Evolutionary conservation across 2,888 invertebrate species (phyloP).

Genomic region (Eupithecia dodoneata): DNA sequence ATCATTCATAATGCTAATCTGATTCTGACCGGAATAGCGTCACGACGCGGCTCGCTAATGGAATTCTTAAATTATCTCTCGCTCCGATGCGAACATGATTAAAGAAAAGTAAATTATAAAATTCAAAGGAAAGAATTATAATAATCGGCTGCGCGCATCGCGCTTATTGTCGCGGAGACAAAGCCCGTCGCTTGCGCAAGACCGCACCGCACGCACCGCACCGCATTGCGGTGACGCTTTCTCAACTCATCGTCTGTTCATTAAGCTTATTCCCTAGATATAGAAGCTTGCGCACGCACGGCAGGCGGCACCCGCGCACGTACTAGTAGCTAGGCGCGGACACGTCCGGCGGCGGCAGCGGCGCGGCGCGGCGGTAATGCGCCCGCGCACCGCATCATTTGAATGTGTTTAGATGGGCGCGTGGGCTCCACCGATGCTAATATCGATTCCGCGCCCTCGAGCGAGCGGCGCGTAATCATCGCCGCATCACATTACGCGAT

Average conservation of each 20-base stretch:
- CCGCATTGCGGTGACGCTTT: background rate
- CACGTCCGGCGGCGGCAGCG: background rate
- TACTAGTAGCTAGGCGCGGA: background rate
- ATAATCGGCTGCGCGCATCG: conserved; percentile 33
- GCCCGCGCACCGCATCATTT: conserved; percentile 37
- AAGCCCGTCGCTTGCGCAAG: conserved; percentile 30
- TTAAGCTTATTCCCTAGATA: background rate
- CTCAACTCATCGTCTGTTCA: background rate
- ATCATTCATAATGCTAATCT: conserved; percentile 29
- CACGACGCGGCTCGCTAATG: conserved; percentile 34
- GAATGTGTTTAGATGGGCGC: conserved; percentile 45
- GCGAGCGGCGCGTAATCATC: conserved; percentile 36
- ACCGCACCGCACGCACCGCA: conserved; percentile 4
- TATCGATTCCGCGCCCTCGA: conserved; percentile 39
- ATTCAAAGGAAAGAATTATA: conserved; percentile 38
- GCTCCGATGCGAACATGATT: conserved; percentile 33
- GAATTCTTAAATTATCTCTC: conserved; percentile 35
- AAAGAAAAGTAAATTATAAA: conserved; percentile 38
- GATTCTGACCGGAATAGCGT: conserved; percentile 23
- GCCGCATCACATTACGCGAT: conserved; percentile 37
- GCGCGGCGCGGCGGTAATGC: conserved; percentile 26
- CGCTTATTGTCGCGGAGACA: conserved; percentile 38
- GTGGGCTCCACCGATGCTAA: conserved; percentile 24
- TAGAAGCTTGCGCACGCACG: background rate
- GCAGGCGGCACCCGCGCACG: conserved; percentile 6